Percentiles rank a stretch among this genome's conserved stretches.
These are phyloP conservation scores for Acleris holmiana DNA, from an alignment of 2,888 invertebrate genomes.

Conservation along the genomic window DNA sequence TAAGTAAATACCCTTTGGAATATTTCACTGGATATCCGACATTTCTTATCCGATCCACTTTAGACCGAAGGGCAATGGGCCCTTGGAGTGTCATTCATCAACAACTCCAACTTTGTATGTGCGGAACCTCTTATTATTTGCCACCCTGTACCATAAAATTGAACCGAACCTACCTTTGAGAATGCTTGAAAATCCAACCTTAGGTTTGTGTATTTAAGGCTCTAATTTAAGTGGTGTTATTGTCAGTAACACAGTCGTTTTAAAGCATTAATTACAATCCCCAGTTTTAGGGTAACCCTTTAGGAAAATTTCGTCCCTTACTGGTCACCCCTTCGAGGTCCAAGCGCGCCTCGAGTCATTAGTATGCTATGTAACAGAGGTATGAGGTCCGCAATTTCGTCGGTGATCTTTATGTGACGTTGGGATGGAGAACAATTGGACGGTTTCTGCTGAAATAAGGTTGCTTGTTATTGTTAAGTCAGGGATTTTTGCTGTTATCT, in stretches of 20 bases:
- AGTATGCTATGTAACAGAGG: slow-evolving; percentile 73
- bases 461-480: too few species aligned
- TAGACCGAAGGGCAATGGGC: slow-evolving; percentile 84
- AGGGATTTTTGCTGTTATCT: too few species aligned
- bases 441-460: neutral
- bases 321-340: slow-evolving; percentile 78
- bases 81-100: slow-evolving; percentile 84
- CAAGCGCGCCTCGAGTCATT: slow-evolving; percentile 75
- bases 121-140: slow-evolving; percentile 80
- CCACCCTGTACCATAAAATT: slow-evolving; percentile 81
- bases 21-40: slow-evolving; percentile 81
- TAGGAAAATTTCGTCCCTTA: slow-evolving; percentile 78
- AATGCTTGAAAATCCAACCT: slow-evolving; percentile 43
- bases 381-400: slow-evolving; percentile 69
- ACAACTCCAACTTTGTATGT: slow-evolving; percentile 79
- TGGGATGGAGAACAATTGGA: slow-evolving; percentile 41
- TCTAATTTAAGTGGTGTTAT: slow-evolving; percentile 41
- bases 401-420: slow-evolving; percentile 56
- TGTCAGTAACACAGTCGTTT: slow-evolving; percentile 69
- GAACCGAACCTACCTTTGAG: slow-evolving; percentile 65
- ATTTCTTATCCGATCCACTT: slow-evolving; percentile 82
- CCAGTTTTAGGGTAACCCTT: slow-evolving; percentile 82
- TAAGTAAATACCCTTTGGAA: slow-evolving; percentile 54
- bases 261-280: slow-evolving; percentile 80
- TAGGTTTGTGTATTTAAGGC: slow-evolving; percentile 46